A percentile compares a stretch with the other conserved stretches of the same genome.
Evolutionary conservation across 23 tunicate genomes (phyloP).

Genomic region (Styela plicata): DNA sequence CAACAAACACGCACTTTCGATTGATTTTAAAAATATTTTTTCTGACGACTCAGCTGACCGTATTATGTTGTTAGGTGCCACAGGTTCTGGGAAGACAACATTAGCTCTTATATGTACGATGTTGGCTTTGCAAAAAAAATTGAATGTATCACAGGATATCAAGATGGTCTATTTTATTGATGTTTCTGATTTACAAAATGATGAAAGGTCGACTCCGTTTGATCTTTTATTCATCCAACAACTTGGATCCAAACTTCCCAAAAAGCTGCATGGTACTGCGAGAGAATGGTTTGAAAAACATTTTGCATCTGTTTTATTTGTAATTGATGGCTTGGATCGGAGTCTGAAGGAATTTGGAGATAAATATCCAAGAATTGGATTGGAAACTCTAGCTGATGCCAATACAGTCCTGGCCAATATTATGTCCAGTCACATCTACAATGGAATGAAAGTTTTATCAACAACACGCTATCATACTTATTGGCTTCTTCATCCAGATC

Average conservation of each 20-base stretch:
- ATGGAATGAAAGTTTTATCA: background rate
- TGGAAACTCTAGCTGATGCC: background rate
- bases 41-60: background rate
- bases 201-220: background rate
- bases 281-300: background rate
- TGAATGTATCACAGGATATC: background rate
- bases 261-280: background rate
- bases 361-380: background rate
- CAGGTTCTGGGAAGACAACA: background rate
- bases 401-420: background rate
- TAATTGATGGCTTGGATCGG: background rate
- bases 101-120: background rate
- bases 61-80: background rate
- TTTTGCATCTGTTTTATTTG: background rate
- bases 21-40: background rate
- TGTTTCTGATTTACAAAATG: background rate
- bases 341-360: background rate
- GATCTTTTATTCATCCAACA: constrained; percentile 2
- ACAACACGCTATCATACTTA: background rate
- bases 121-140: background rate
- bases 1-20: background rate
- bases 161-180: background rate
- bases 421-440: background rate
- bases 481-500: background rate
- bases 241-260: background rate